Percentiles rank a stretch among this genome's conserved stretches.
phyloP scores from a whole-genome alignment of 2,888 invertebrate genomes.

The Andrena hattorfiana region DNA sequence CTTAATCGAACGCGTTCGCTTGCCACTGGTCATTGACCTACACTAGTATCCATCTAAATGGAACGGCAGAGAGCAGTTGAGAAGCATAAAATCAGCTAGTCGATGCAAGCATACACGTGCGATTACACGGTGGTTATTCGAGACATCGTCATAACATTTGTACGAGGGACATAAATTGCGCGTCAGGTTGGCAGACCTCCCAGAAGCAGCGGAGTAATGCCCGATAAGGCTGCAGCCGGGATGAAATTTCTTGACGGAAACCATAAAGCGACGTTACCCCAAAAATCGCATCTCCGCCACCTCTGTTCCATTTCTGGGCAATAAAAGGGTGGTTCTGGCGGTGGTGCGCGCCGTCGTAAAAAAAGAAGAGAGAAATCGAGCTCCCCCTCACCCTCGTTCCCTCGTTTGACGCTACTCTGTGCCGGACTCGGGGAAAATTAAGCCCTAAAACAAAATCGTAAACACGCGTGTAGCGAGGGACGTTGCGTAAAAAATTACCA shows the following conservation, averaged over 20 bases:
- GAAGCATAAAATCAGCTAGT: too few relatives aligned
- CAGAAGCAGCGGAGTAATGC: slow-evolving; percentile 56
- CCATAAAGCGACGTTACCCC: slow-evolving; percentile 53
- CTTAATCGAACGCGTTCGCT: neutral
- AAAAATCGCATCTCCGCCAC: slow-evolving; percentile 57
- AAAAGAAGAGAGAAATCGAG: slow-evolving; percentile 15
- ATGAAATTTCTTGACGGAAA: slow-evolving; percentile 64
- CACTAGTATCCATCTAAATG: neutral
- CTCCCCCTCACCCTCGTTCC: slow-evolving; percentile 7
- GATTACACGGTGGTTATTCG: slow-evolving; percentile 48
- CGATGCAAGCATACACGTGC: slow-evolving; percentile 34
- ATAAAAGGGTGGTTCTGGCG: slow-evolving; percentile 51
- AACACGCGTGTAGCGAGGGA: neutral
- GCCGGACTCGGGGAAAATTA: neutral
- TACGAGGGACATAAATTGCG: slow-evolving; percentile 43
- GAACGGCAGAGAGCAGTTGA: neutral
- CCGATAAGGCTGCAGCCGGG: slow-evolving; percentile 60
- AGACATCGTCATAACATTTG: slow-evolving; percentile 53
- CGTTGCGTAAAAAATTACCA: neutral
- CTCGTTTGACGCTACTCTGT: neutral
- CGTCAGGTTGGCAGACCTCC: slow-evolving; percentile 62
- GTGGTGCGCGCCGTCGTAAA: slow-evolving; percentile 30
- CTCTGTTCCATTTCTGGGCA: slow-evolving; percentile 44
- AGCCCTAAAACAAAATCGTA: neutral
- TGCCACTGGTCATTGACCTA: neutral